phyloP scores from a whole-genome alignment of 1,140 invertebrate species.

The Drosophila lacteicornis region DNA sequence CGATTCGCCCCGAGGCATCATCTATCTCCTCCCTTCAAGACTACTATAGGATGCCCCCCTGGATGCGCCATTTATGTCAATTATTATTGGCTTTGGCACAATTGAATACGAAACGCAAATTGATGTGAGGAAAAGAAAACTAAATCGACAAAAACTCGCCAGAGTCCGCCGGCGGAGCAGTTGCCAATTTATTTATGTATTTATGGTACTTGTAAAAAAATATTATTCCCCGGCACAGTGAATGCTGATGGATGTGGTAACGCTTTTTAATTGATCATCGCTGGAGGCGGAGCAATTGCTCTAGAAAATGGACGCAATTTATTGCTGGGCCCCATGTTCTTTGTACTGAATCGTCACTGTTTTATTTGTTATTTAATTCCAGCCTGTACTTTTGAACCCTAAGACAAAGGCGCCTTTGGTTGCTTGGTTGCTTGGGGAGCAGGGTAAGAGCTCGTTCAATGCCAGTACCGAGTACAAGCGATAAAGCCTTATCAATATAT shows the following conservation, averaged over 20 bases:
- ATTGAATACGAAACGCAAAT: slow-evolving; percentile 78
- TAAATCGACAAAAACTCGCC: slow-evolving; percentile 39
- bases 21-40: slow-evolving; percentile 13
- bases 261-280: slow-evolving; percentile 37
- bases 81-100: slow-evolving; percentile 77
- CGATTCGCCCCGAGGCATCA: slow-evolving; percentile 11
- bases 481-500: slow-evolving; percentile 22
- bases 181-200: slow-evolving; percentile 48
- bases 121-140: slow-evolving; percentile 71
- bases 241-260: slow-evolving; percentile 39
- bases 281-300: slow-evolving; percentile 12
- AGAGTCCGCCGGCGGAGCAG: slow-evolving; percentile 19
- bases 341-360: slow-evolving; percentile 13
- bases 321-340: background rate
- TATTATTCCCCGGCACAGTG: slow-evolving; percentile 27
- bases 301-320: slow-evolving; percentile 21
- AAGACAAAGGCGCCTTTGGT: slow-evolving; percentile 44
- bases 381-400: slow-evolving; percentile 65
- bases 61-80: slow-evolving; percentile 69
- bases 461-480: slow-evolving; percentile 13
- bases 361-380: slow-evolving; percentile 9
- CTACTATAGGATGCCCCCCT: slow-evolving; percentile 6
- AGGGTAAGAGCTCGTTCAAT: slow-evolving; percentile 16
- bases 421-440: slow-evolving; percentile 28
- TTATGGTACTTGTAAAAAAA: slow-evolving; percentile 47